phyloP scores from a whole-genome alignment of 1,140 invertebrate species.

The Halesus radiatus region DNA sequence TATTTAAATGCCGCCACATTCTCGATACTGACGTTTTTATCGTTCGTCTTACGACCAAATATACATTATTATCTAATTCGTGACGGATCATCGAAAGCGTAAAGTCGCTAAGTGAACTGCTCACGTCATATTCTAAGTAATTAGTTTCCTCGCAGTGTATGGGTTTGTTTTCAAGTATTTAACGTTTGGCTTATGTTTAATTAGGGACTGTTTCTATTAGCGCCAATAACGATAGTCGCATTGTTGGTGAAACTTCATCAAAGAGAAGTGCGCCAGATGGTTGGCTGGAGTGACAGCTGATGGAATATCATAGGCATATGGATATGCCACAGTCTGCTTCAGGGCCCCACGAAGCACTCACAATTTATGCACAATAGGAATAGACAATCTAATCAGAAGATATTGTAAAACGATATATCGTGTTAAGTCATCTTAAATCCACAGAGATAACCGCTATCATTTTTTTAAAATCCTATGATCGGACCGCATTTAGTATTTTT shows the following conservation, averaged over 20 bases:
- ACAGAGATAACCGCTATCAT: no score
- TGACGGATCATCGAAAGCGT: slow-evolving; percentile 19
- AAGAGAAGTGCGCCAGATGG: slow-evolving; percentile 29
- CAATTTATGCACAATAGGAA: not conserved
- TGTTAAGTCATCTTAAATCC: no score
- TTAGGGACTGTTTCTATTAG: slow-evolving; percentile 23
- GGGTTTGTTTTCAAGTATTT: slow-evolving; percentile 14
- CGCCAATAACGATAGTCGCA: slow-evolving; percentile 3
- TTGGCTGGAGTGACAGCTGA: not conserved
- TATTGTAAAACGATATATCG: no score
- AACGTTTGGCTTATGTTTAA: slow-evolving; percentile 10
- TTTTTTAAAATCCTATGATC: no score
- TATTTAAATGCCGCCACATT: slow-evolving; percentile 16
- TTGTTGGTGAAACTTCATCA: slow-evolving; percentile 8
- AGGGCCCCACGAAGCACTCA: not conserved
- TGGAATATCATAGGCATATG: not conserved
- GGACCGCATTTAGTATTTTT: no score
- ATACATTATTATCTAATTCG: slow-evolving; percentile 14
- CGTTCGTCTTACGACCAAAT: not conserved
- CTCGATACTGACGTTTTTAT: not conserved
- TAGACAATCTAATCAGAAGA: no score
- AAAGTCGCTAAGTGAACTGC: slow-evolving; percentile 6
- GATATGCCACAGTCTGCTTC: not conserved
- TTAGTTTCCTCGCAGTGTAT: slow-evolving; percentile 7
- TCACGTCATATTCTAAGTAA: not conserved